Conservation (phyloP, 2,888 invertebrate genomes). For the Sminthurinus aureus region DNA sequence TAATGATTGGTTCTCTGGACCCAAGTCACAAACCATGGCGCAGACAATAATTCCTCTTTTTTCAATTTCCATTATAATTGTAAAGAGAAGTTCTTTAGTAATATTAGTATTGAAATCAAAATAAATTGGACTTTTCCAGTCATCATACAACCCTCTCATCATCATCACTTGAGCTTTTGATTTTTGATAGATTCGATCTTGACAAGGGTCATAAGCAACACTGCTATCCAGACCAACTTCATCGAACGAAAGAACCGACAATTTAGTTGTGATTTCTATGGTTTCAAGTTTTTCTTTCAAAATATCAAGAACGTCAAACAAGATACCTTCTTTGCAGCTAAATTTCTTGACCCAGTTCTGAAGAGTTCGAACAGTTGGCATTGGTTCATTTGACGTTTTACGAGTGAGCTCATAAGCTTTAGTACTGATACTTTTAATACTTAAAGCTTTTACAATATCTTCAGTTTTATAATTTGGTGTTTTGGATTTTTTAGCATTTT, state of each 20-base stretch:
- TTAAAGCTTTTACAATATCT: background rate
- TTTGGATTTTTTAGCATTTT: background rate
- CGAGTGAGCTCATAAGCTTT: background rate
- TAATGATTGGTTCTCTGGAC: conserved; percentile 44
- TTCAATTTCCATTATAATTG: conserved; percentile 39
- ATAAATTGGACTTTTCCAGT: background rate
- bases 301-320: background rate
- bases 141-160: background rate
- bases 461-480: background rate
- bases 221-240: background rate
- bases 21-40: conserved; percentile 45
- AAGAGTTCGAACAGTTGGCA: background rate
- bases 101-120: conserved; percentile 48
- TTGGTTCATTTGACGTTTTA: background rate
- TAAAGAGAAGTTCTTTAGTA: conserved; percentile 35
- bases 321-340: background rate
- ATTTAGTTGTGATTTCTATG: background rate
- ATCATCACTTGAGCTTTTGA: background rate
- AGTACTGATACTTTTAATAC: background rate
- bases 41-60: conserved; percentile 33
- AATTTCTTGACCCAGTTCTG: background rate
- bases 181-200: background rate
- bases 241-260: background rate
- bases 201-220: background rate
- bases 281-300: background rate